Evolutionary conservation across 2,113 vertebrate genomes (phyloP).

Genomic region (Tyto alba): DNA sequence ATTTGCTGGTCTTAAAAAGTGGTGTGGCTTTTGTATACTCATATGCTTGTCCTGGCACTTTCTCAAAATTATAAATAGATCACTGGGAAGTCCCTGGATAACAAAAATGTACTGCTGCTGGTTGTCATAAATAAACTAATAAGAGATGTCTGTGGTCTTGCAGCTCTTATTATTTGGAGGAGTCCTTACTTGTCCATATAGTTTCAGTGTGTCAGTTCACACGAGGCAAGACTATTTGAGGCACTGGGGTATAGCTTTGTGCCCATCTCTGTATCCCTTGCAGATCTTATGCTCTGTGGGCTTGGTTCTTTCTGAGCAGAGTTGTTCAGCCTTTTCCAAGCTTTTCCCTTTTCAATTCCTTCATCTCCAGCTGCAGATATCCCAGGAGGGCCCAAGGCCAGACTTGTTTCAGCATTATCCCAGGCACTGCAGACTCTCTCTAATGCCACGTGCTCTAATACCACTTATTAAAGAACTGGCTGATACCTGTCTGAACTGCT

Average conservation of each 20-base stretch:
- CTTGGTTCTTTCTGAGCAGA: neutral
- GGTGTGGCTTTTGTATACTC: slow-evolving; percentile 31
- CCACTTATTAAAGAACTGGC: neutral
- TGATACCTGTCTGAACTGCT: neutral
- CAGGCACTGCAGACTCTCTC: neutral
- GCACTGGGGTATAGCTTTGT: neutral
- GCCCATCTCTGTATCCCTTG: neutral
- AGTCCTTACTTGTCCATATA: neutral
- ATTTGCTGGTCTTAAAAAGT: slow-evolving; percentile 48
- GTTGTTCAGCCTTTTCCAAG: neutral
- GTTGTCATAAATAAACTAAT: slow-evolving; percentile 19
- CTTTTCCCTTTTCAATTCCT: neutral
- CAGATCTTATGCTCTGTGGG: neutral
- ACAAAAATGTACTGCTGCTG: slow-evolving; percentile 22
- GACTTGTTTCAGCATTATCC: neutral
- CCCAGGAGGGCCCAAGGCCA: neutral
- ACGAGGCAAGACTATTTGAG: neutral
- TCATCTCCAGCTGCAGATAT: neutral
- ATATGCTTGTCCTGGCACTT: slow-evolving; percentile 22
- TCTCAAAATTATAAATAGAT: slow-evolving; percentile 59
- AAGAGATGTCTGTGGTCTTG: neutral
- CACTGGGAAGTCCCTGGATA: slow-evolving; percentile 37
- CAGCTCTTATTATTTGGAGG: neutral
- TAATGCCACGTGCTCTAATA: neutral
- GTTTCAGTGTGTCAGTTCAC: neutral